Percentiles rank a stretch among this genome's conserved stretches.
Evolutionary conservation across 2,113 vertebrate genomes (phyloP).

Genomic region (Callorhinus ursinus): DNA sequence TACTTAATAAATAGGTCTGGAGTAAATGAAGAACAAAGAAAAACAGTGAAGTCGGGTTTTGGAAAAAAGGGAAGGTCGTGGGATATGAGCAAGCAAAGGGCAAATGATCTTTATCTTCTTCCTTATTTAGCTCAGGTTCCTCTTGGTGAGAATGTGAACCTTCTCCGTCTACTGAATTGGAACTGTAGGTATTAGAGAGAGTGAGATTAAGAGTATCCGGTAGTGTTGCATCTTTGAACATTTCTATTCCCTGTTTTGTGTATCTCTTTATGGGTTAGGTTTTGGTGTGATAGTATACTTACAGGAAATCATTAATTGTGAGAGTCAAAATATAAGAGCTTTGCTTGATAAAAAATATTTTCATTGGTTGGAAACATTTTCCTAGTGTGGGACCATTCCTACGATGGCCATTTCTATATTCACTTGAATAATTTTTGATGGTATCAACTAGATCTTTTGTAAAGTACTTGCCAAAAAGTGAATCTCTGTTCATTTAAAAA

Average conservation of each 20-base stretch:
- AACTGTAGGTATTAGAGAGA: background rate
- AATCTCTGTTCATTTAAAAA: conserved; percentile 57
- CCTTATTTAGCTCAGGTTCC: background rate
- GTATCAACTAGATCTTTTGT: conserved; percentile 45
- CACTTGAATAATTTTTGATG: conserved; percentile 37
- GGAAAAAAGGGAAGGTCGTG: background rate
- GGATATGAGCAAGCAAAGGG: background rate
- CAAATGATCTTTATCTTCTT: background rate
- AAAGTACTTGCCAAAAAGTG: conserved; percentile 49
- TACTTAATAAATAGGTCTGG: background rate
- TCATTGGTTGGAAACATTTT: conserved; percentile 45
- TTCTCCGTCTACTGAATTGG: background rate
- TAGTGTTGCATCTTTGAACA: background rate
- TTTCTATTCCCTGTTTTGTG: background rate
- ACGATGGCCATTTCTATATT: conserved; percentile 32
- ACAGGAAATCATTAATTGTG: conserved; percentile 25
- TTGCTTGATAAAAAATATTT: conserved; percentile 23
- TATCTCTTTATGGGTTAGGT: background rate
- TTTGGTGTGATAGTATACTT: background rate
- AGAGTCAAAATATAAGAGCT: background rate
- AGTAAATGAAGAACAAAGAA: conserved; percentile 15
- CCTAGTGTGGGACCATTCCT: background rate
- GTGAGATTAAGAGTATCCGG: background rate
- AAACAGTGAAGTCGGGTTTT: background rate
- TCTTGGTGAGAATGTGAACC: background rate